These are phyloP conservation scores for Margarornis squamiger DNA, from an alignment of 2,797 vertebrate species.

Conservation along the genomic window DNA sequence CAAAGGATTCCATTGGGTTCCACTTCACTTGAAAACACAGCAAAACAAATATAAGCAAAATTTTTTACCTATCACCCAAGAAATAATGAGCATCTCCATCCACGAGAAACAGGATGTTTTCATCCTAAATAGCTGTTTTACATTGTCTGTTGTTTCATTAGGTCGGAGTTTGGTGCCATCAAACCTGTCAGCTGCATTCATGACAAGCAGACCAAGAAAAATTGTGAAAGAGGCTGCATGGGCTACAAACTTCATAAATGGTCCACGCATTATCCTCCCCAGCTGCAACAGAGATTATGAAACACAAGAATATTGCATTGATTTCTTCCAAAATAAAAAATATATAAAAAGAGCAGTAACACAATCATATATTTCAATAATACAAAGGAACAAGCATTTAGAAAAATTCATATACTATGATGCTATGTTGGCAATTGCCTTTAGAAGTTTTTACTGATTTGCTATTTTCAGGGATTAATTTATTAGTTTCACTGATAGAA, in stretches of 20 bases:
- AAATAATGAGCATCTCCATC: conserved; percentile 98
- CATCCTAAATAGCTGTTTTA: conserved; percentile 91
- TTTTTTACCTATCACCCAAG: conserved; percentile 93
- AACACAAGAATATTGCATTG: conserved; percentile 28
- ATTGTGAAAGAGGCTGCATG: conserved; percentile 97
- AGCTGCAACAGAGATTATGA: conserved; percentile 78
- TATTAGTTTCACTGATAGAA: not conserved
- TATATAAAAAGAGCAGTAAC: not conserved
- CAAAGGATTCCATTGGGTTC: not conserved
- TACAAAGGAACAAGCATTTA: not conserved
- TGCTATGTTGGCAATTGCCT: not conserved
- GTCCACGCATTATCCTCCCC: conserved; percentile 93
- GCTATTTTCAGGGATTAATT: not conserved
- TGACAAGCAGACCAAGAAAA: conserved; percentile 93
- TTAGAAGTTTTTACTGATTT: not conserved
- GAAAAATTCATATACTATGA: not conserved
- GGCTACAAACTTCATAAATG: conserved; percentile 98
- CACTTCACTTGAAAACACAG: not conserved
- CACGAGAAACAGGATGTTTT: conserved; percentile 96
- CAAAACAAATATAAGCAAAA: conserved; percentile 8
- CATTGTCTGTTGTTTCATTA: conserved; percentile 90
- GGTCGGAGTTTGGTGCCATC: conserved; percentile 89
- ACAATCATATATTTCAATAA: not conserved
- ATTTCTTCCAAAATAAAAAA: not conserved
- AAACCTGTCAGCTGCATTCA: conserved; percentile 98